Evolutionary conservation across 2,888 invertebrate genomes (phyloP).

Genomic region (Phasia obesa): DNA sequence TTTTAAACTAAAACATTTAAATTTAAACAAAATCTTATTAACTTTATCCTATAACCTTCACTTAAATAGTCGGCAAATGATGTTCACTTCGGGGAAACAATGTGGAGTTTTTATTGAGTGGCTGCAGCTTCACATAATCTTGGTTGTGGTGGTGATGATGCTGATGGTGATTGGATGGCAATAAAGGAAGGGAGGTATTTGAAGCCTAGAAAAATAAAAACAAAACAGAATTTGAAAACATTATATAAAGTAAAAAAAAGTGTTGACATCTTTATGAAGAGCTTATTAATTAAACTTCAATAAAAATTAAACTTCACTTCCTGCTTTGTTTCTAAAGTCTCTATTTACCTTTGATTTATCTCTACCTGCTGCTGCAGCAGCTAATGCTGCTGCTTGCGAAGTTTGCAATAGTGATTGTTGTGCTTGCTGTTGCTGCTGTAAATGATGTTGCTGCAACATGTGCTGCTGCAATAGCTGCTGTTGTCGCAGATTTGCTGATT

Average conservation of each 20-base stretch:
- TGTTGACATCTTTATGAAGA: too few species aligned
- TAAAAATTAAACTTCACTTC: too few species aligned
- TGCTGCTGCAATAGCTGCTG: conserved; percentile 79
- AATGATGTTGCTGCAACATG: conserved; percentile 75
- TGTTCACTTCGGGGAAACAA: conserved; percentile 81
- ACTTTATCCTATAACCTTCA: background rate
- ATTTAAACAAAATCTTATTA: conserved; percentile 31
- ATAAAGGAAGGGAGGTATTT: conserved; percentile 82
- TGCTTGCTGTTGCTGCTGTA: conserved; percentile 74
- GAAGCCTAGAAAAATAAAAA: conserved; percentile 76
- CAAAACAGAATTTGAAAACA: background rate
- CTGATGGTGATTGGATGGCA: conserved; percentile 81
- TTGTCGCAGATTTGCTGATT: conserved; percentile 77
- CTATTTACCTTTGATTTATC: conserved; percentile 85
- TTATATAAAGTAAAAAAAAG: background rate
- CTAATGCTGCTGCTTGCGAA: conserved; percentile 62
- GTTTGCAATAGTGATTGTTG: conserved; percentile 66
- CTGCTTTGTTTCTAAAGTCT: background rate
- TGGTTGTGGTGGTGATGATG: conserved; percentile 79
- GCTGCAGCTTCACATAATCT: conserved; percentile 79
- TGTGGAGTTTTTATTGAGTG: conserved; percentile 79
- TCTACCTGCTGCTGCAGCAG: conserved; percentile 77
- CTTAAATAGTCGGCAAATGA: conserved; percentile 82
- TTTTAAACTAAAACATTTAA: conserved; percentile 27
- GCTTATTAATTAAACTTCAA: too few species aligned